A percentile compares a stretch with the other conserved stretches of the same genome.
Conservation (phyloP, 2,797 vertebrate species). For the Enteromius thamalakanensis region DNA sequence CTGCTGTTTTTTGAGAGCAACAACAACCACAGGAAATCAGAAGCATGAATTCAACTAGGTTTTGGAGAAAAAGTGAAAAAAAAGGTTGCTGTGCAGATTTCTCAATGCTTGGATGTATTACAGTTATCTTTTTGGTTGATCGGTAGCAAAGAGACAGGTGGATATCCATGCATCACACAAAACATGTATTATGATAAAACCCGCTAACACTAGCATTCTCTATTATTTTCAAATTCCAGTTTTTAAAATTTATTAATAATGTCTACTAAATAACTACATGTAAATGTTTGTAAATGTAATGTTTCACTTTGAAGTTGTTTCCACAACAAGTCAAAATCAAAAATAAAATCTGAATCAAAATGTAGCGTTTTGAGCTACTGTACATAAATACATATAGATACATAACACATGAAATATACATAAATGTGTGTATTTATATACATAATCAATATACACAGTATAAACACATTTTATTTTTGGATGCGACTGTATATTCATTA, state of each 20-base stretch:
- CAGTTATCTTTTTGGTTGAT: neutral
- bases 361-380: neutral
- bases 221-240: too few relatives aligned
- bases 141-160: neutral
- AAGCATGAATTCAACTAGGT: neutral
- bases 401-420: too few relatives aligned
- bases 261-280: too few relatives aligned
- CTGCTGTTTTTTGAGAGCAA: neutral
- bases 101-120: neutral
- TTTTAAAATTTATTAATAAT: too few relatives aligned
- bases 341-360: neutral
- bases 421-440: too few relatives aligned
- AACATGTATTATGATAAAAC: too few relatives aligned
- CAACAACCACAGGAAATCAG: neutral
- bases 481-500: too few relatives aligned
- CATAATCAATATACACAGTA: too few relatives aligned
- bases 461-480: too few relatives aligned
- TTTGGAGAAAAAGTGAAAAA: neutral
- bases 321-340: neutral
- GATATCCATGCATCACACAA: neutral
- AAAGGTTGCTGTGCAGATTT: neutral
- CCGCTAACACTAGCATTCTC: too few relatives aligned
- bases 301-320: neutral
- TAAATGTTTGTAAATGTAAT: too few relatives aligned
- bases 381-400: too few relatives aligned